Base-by-base conservation (phyloP, 2,888 invertebrate genomes). In the Drosophila paramelanica region DNA sequence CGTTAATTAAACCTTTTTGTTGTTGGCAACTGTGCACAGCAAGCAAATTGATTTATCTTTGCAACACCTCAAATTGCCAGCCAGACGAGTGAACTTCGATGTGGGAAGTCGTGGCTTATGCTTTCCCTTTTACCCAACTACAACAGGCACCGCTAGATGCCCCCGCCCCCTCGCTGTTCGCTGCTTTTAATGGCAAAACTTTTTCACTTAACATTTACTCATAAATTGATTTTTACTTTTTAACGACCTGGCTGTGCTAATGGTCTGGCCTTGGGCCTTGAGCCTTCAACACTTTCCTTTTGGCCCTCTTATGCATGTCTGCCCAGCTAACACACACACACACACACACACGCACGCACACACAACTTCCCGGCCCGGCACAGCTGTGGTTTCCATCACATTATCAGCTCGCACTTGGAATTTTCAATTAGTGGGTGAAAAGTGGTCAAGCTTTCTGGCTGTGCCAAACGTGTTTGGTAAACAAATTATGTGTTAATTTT, bases 181-280 rank as follows among this genome's bases (percentile, higher is more conserved):
- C 52, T 50, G 60, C 57, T 67, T 79, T 84, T 85, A 85, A 85
- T 89, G 84, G 84, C 73, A 74, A 88, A 85, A 85, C 73, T 85
- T 85, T 85, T 85, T 85, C 84, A 85, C 84, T 85, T 85, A 85
- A 85, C 85, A 73, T 85, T 82, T 77, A 81, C 89, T 88, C 88
- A 85, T 85, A 89, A 85, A 85, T 85, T 85, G 89, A 85, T 85
- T 85, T 89, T 85, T 89, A 89, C 89, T 88, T 88, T 89, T 89
- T 85, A 85, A 85, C 88, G 88, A 85, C 74, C 85, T 83, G 46
- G 31, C 45, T 33, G 65, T 55, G 77, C 77, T 72, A 72, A 75
- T 80, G 77, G 50, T 61, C 41, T 62, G 66, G 67, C 75, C 74
- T 75, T 75, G 79, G 59, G 52, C 57, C 61, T 62, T 58, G 46